A percentile compares a stretch with the other conserved stretches of the same genome.
These are phyloP conservation scores for Ametastegia equiseti DNA, from an alignment of 2,888 invertebrate species.

Conservation along the genomic window DNA sequence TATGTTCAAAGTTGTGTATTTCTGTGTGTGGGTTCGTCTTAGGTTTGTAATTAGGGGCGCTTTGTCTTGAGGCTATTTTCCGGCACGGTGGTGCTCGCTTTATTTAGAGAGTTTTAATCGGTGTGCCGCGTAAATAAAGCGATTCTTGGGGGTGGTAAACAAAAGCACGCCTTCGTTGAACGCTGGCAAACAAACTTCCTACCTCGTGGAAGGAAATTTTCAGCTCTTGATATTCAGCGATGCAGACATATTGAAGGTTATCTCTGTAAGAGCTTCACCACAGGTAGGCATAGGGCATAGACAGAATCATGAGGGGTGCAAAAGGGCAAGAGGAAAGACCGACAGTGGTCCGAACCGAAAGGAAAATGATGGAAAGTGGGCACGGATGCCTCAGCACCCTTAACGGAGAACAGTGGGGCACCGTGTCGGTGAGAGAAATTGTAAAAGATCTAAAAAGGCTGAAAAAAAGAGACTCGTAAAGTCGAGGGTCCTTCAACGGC, in stretches of 20 bases:
- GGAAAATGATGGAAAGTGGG: conserved; percentile 28
- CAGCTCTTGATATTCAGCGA: conserved; percentile 24
- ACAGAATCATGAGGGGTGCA: not conserved
- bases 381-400: not conserved
- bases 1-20: not conserved
- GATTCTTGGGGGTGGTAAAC: conserved; percentile 17
- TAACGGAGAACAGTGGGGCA: not conserved
- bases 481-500: conserved; percentile 31
- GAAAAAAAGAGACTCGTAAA: conserved; percentile 37
- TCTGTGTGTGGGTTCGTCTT: not conserved
- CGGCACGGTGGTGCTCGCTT: conserved; percentile 1
- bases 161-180: conserved; percentile 18
- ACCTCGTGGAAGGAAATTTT: not conserved
- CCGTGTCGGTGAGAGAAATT: conserved; percentile 14
- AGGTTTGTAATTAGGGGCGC: conserved; percentile 26
- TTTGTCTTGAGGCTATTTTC: conserved; percentile 32
- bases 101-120: conserved; percentile 44
- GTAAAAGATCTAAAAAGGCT: not conserved
- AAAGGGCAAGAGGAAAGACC: not conserved
- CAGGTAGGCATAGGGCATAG: not conserved
- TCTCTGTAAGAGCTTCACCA: conserved; percentile 27
- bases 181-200: conserved; percentile 32
- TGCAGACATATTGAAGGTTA: conserved; percentile 33
- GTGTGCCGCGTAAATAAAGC: conserved; percentile 38
- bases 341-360: not conserved